These are phyloP conservation scores for Lepidochitona cinerea DNA, from an alignment of 2,888 invertebrate genomes.

Conservation along the genomic window DNA sequence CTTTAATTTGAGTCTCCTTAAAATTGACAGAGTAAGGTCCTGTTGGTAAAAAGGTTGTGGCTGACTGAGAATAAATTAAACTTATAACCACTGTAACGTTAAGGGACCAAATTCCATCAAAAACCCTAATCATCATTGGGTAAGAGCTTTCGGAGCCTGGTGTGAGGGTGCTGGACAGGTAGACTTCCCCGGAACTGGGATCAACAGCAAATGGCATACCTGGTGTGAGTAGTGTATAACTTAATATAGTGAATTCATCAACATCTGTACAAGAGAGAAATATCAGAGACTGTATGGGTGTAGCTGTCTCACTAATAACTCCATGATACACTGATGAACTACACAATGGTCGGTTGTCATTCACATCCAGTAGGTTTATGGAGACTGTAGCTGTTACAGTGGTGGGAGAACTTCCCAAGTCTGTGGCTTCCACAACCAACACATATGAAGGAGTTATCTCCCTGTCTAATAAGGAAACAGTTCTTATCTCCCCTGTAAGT, in stretches of 20 bases:
- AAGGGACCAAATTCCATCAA: slow-evolving; percentile 18
- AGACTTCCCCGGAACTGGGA: not conserved
- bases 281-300: not conserved
- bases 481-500: not conserved
- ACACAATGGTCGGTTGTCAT: not conserved
- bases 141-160: not conserved
- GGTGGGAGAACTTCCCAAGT: not conserved
- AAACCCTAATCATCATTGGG: slow-evolving; percentile 13
- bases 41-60: not conserved
- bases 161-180: not conserved
- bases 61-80: not conserved
- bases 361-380: not conserved
- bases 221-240: not conserved
- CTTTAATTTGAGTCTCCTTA: not conserved
- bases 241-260: not conserved
- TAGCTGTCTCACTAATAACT: not conserved
- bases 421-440: not conserved
- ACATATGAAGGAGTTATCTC: not conserved
- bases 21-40: not conserved
- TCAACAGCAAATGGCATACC: not conserved
- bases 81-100: slow-evolving; percentile 15
- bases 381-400: not conserved
- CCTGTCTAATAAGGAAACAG: not conserved
- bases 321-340: not conserved
- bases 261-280: not conserved